A percentile compares a stretch with the other conserved stretches of the same genome.
phyloP scores from a whole-genome alignment of 2,113 vertebrate species.

The Prionailurus viverrinus region DNA sequence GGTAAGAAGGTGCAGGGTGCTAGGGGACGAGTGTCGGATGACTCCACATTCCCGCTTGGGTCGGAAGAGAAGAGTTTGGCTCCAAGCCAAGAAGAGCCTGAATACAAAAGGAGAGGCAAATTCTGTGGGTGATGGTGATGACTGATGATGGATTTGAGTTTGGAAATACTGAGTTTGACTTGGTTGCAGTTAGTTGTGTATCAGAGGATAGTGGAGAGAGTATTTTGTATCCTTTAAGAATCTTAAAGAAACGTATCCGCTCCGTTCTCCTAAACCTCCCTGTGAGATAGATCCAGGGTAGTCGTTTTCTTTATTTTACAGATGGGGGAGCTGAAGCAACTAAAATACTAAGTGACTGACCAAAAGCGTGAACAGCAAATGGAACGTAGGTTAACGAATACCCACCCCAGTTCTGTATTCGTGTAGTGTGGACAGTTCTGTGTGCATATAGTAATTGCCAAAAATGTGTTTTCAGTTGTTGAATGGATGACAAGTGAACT shows the following conservation, averaged over 20 bases:
- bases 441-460: background rate
- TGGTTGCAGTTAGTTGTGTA: background rate
- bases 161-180: background rate
- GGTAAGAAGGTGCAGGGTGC: background rate
- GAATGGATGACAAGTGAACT: background rate
- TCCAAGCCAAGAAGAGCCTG: background rate
- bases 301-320: constrained; percentile 44
- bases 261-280: constrained; percentile 1
- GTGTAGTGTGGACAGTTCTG: background rate
- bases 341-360: background rate
- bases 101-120: background rate
- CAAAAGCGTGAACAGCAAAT: background rate
- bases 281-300: background rate
- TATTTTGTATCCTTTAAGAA: background rate
- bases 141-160: background rate
- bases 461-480: background rate
- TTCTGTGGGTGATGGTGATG: background rate
- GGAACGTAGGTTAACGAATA: background rate
- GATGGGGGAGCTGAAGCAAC: background rate
- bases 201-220: background rate
- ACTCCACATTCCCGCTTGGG: background rate
- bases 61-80: background rate
- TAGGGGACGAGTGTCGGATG: background rate
- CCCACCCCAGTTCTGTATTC: background rate
- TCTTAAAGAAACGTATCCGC: background rate